Conservation (phyloP, 1,140 invertebrate species). For the Zaprionus tsacasi region DNA sequence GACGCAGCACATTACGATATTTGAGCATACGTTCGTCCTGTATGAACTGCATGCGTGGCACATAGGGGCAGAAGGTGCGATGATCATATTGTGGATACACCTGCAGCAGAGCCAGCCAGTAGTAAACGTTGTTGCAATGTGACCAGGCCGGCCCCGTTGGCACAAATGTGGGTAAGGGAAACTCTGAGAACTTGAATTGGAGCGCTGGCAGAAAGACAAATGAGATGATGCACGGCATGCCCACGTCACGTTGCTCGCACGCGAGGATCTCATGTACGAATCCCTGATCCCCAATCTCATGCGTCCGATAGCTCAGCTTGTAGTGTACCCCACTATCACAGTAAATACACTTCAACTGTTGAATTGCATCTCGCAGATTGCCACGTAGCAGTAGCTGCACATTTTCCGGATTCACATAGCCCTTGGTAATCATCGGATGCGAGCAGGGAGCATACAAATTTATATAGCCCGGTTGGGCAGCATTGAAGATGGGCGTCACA, state of each 20-base stretch:
- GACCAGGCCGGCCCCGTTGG: constrained; percentile 47
- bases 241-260: constrained; percentile 40
- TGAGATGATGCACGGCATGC: constrained; percentile 59
- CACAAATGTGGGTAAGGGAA: constrained; percentile 50
- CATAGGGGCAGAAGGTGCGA: constrained; percentile 61
- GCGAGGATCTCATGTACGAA: constrained; percentile 60
- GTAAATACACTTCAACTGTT: constrained; percentile 17
- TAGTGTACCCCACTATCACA: constrained; percentile 51
- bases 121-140: constrained; percentile 50
- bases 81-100: constrained; percentile 56
- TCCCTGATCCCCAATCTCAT: constrained; percentile 62
- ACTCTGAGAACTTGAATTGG: constrained; percentile 49
- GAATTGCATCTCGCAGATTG: constrained; percentile 50
- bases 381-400: constrained; percentile 52
- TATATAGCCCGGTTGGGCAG: constrained; percentile 54
- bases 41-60: constrained; percentile 57
- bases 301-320: constrained; percentile 51
- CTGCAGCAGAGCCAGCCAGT: constrained; percentile 60
- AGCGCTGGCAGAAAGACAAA: constrained; percentile 59
- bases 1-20: constrained; percentile 53
- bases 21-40: constrained; percentile 56
- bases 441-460: constrained; percentile 40
- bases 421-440: constrained; percentile 54
- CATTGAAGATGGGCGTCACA: constrained; percentile 57
- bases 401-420: constrained; percentile 53